A percentile compares a stretch with the other conserved stretches of the same genome.
phyloP scores from a whole-genome alignment of 2,888 invertebrate species.

The Nomada lathburiana region DNA sequence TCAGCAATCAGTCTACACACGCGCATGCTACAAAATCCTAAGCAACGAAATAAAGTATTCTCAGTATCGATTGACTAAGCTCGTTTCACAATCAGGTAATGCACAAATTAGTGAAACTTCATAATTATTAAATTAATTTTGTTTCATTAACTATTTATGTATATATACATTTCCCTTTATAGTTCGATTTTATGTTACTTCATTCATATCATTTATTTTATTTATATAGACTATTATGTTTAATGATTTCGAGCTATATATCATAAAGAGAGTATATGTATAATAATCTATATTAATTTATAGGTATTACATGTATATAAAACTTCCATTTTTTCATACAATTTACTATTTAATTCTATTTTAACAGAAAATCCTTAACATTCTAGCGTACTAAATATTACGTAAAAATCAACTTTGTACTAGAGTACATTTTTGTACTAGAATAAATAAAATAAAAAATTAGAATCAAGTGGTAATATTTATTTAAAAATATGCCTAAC shows the following conservation, averaged over 20 bases:
- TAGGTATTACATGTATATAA: background rate
- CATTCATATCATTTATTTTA: background rate
- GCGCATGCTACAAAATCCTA: constrained; percentile 73
- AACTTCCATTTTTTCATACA: background rate
- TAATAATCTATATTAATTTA: background rate
- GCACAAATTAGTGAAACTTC: constrained; percentile 15
- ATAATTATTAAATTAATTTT: background rate
- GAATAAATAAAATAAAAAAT: constrained; percentile 30
- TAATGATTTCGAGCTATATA: too few species aligned
- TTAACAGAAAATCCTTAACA: background rate
- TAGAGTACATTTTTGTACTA: constrained; percentile 28
- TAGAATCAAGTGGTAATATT: constrained; percentile 22
- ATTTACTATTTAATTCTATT: background rate
- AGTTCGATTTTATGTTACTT: background rate
- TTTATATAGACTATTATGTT: too few species aligned
- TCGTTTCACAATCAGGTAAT: constrained; percentile 76
- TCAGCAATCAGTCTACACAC: constrained; percentile 56
- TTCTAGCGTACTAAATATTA: background rate
- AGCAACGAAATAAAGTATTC: constrained; percentile 69
- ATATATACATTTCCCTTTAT: background rate
- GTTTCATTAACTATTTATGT: background rate
- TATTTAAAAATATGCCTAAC: constrained; percentile 37
- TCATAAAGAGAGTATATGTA: background rate
- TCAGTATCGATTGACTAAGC: constrained; percentile 67
- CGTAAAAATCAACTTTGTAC: constrained; percentile 29